Conservation (phyloP, 2,888 invertebrate genomes). For the Meteorus cinctellus region DNA sequence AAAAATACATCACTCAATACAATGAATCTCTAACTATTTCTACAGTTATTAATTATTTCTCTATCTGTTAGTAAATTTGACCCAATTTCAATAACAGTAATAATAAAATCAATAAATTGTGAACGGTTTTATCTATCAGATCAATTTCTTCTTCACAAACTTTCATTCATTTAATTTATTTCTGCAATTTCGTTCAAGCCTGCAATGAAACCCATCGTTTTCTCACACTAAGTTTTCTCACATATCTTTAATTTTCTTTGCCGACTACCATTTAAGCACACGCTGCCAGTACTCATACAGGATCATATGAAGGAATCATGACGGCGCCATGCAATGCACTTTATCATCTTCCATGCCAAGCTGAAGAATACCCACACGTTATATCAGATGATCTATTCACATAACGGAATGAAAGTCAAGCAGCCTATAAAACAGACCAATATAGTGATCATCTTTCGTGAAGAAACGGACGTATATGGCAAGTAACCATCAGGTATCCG, state of each 20-base stretch:
- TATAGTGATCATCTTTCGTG: slow-evolving; percentile 29
- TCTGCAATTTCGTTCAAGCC: no score
- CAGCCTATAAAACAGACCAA: slow-evolving; percentile 29
- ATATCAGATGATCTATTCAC: slow-evolving; percentile 29
- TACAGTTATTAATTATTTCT: no score
- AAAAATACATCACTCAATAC: no score
- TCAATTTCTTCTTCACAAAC: no score
- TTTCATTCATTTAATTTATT: no score
- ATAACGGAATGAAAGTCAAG: slow-evolving; percentile 15
- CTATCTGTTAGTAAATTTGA: no score
- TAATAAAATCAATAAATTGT: no score
- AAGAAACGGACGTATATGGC: slow-evolving; percentile 53
- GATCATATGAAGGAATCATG: neutral
- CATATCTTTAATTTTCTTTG: neutral
- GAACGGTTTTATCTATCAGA: no score
- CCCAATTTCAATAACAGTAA: no score
- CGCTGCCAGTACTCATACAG: neutral
- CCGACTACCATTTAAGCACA: neutral
- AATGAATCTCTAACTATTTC: no score
- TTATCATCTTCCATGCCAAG: slow-evolving; percentile 43
- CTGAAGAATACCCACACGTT: slow-evolving; percentile 33
- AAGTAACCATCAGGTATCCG: neutral
- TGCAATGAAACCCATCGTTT: no score
- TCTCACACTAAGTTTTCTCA: neutral
- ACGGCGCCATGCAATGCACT: slow-evolving; percentile 35